phyloP scores from a whole-genome alignment of 2,888 invertebrate genomes.

The Sphinx pinastri region DNA sequence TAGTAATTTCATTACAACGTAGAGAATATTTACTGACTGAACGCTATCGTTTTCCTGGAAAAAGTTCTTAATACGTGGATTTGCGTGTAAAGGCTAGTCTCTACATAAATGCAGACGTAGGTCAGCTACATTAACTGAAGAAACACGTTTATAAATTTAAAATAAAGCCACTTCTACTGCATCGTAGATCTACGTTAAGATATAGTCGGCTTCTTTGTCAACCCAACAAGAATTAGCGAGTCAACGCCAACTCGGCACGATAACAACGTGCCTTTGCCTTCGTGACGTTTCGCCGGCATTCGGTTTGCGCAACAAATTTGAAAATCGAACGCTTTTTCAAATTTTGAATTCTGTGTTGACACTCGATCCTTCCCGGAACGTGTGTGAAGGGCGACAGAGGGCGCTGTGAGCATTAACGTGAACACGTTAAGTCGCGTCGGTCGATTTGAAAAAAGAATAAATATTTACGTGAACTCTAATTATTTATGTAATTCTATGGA shows the following conservation, averaged over 20 bases:
- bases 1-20: no score
- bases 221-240: slow-evolving; percentile 59
- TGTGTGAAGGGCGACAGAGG: slow-evolving; percentile 45
- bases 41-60: no score
- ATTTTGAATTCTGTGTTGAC: slow-evolving; percentile 63
- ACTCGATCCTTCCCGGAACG: slow-evolving; percentile 70
- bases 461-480: slow-evolving; percentile 61
- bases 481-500: slow-evolving; percentile 69
- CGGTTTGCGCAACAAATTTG: slow-evolving; percentile 57
- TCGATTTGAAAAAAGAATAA: slow-evolving; percentile 50
- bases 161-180: neutral
- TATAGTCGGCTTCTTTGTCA: slow-evolving; percentile 53
- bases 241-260: slow-evolving; percentile 50
- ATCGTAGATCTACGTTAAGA: slow-evolving; percentile 25
- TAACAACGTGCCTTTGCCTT: slow-evolving; percentile 49
- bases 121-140: neutral
- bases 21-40: no score
- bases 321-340: slow-evolving; percentile 52
- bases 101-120: neutral
- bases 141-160: neutral
- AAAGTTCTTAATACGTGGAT: no score
- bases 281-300: slow-evolving; percentile 59
- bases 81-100: neutral
- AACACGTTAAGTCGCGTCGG: slow-evolving; percentile 58
- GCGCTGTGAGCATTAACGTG: slow-evolving; percentile 58